Evolutionary conservation across 2,113 vertebrate species (phyloP), one percentile per base, ranked within the genome.

Genomic region (Ciconia boyciana): DNA sequence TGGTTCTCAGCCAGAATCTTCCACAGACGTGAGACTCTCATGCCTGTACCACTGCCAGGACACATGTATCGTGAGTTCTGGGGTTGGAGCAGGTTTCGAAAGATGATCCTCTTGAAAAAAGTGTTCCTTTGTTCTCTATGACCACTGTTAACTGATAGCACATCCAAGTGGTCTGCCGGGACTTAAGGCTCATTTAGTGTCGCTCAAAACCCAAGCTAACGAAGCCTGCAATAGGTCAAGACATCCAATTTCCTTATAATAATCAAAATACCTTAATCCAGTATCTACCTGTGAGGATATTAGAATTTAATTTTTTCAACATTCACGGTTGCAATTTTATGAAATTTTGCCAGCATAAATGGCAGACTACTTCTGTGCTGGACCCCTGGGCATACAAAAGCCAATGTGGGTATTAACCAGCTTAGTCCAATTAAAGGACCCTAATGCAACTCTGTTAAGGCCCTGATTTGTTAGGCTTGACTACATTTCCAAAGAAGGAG

Each of bases 391-490:
- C 44, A 49, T 31, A 78, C 41, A 58, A 87, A 78, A 72, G n/a
- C 70, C 90, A 87, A 8, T 13, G 21, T 31, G 54, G 61, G 72
- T 89, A 94, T 97, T 97, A 97, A 95, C 89, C 84, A 94, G 92
- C 93, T 97, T 97, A 97, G 94, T 70, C 95, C 96, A 97, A 97
- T 97, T 97, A 97, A 95, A 90, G 46, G 77, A 92, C 80, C 85
- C 93, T 94, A 87, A 96, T 24, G 48, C 77, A 96, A 60, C 41
- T 49, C 61, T 66, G 61, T 46, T 48, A 89, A 91, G 95, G 79
- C 70, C 62, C 93, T 17, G 69, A 95, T 85, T 93, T 96, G 92
- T 94, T 89, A 89, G 91, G 94, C 96, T 92, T 79, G 93, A 93
- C 95, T 80, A 91, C 61, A 31, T 90, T 89, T 89, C 80, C 87